Base-by-base conservation (phyloP, 2,797 vertebrate genomes). In the Molossus alvarezi region DNA sequence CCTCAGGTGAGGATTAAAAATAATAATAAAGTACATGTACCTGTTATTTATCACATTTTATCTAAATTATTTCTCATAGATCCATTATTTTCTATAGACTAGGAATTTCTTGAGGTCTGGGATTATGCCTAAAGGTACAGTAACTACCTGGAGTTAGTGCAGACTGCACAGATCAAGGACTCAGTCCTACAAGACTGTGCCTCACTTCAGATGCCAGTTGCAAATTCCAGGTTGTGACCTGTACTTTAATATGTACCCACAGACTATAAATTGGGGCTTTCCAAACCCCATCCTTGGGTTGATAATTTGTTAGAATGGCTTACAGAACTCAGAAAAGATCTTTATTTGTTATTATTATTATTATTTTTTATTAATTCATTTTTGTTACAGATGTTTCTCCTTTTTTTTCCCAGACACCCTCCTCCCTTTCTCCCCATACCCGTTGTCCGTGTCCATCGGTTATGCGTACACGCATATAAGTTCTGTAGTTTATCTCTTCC, bases 61-160 rank as follows among this genome's bases (percentile, higher is more conserved):
- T 92, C 37, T 64, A 71, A 83, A 45, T 83, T n/a, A 89, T 95
- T 91, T 94, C 53, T 81, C 58, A 17, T 55, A 53, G 27, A 23
- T 64, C 72, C 25, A 80, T 86, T 96, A 45, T 93, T 71, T 96
- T 48, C 88, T 92, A 27, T 77, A 62, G 57, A 58, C 60, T 69
- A 71, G 65, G 71, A 91, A 51, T 90, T 90, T n/a, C 72, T 88
- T 37, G 83, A 92, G 53, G 64, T 75, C 37, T 45, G 60, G 58
- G 65, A 88, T 9, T 57, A 33, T 76, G 72, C n/a, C 69, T 51
- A 37, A 89, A 76, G n/a, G 25, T 77, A 76, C 37, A 53, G 17
- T 37, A 45, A 20, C 45, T 73, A n/a, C 20, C 51, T n/a, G 15
- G 33, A 60, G 53, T 67, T 87, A 67, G 58, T 87, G 18, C 51